Conservation (phyloP, 1,140 invertebrate genomes). For the Drosophila sp. region DNA sequence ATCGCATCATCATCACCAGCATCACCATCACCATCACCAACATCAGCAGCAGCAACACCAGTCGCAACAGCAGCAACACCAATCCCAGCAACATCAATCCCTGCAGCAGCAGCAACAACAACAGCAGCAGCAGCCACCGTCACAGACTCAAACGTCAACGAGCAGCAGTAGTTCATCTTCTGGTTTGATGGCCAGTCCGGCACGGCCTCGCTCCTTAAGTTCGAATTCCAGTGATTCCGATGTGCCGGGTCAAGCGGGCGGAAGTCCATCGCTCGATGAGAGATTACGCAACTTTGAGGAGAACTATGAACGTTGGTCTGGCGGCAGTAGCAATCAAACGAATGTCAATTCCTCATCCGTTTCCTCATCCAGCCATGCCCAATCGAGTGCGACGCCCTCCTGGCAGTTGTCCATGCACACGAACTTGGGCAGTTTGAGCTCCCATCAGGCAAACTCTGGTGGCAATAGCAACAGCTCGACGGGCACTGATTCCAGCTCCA, state of each 20-base stretch:
- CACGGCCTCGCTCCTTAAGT: conserved; percentile 86
- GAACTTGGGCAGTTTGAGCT: conserved; percentile 45
- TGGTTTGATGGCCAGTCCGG: conserved; percentile 83
- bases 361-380: conserved; percentile 27
- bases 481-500: conserved; percentile 77
- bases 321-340: conserved; percentile 84
- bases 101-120: conserved; percentile 37
- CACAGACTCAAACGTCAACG: conserved; percentile 37
- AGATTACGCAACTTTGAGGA: conserved; percentile 94
- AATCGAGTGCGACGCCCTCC: conserved; percentile 54
- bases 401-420: conserved; percentile 73
- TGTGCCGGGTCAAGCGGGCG: conserved; percentile 84
- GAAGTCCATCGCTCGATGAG: conserved; percentile 91
- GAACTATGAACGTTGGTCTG: conserved; percentile 95
- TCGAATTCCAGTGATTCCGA: conserved; percentile 86
- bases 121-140: conserved; percentile 35
- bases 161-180: conserved; percentile 33
- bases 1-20: conserved; percentile 73
- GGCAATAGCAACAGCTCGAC: conserved; percentile 73
- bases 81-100: conserved; percentile 48
- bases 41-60: conserved; percentile 59
- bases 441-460: conserved; percentile 53
- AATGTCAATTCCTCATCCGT: conserved; percentile 14
- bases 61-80: conserved; percentile 56
- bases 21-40: conserved; percentile 73